Evolutionary conservation across 2,113 vertebrate genomes (phyloP), one percentile per base, ranked within the genome.

Genomic region (Ancistrus triradiatus): DNA sequence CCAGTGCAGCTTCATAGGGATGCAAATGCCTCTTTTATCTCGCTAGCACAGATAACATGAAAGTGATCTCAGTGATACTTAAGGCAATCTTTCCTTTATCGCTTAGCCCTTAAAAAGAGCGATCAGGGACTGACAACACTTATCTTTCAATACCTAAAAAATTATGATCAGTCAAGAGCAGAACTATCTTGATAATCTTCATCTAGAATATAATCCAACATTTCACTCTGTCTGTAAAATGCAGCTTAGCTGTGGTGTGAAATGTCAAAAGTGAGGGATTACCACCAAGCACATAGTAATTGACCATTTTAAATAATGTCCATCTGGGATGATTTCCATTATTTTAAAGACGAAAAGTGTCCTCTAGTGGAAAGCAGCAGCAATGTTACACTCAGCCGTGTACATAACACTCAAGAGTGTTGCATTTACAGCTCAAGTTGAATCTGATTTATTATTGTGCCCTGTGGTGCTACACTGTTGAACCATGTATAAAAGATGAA

Each of bases 41-140:
- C 19, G 42, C 38, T 57, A 24, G 67, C 57, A 60, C 31, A 31
- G 50, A 50, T 47, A 35, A 74, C 56, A 24, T 56, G 44, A 72
- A 67, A 48, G 52, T 60, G 27, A 37, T 44, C 47, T 63, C 51
- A 58, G 42, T 56, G 52, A 59, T 58, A 63, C 52, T 59, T 57
- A 55, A 59, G 58, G 37, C 13, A 13, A 66, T 56, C 31, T 19
- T 46, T 53, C 59, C 67, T 66, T 73, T 75, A 65, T 68, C 8
- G 6, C 40, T 28, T 21, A 13, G 48, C 44, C 51, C 49, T 59
- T n/a, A n/a, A 50, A 64, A 66, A 74, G 43, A 70, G 14, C 71
- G 74, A 77, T 77, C 72, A 75, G 17, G 17, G 38, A 19, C 8
- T 66, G 59, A 73, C 53, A 59, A 69, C 42, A 64, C 67, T 68